phyloP scores from a whole-genome alignment of 2,797 vertebrate species.

The Clamator glandarius region DNA sequence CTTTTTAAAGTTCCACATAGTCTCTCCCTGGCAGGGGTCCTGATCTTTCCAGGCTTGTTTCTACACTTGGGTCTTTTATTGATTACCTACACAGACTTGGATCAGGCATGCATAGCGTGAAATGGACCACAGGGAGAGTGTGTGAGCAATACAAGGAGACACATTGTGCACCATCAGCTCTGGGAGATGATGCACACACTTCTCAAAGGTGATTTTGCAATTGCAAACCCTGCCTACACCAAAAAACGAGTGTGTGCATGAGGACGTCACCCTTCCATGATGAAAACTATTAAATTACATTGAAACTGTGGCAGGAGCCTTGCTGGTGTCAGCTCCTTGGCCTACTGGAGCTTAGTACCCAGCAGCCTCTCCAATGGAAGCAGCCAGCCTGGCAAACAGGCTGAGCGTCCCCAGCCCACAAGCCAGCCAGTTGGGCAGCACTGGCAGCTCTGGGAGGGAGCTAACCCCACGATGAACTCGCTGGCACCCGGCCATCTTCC shows the following conservation, averaged over 20 bases:
- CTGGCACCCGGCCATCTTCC: background rate
- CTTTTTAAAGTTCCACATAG: background rate
- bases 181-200: background rate
- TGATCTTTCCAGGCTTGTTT: background rate
- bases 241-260: background rate
- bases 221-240: background rate
- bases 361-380: background rate
- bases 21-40: background rate
- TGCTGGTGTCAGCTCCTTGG: slow-evolving; percentile 16
- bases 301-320: background rate
- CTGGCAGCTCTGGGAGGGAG: background rate
- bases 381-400: slow-evolving; percentile 22
- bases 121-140: rapidly evolving
- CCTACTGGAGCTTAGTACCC: background rate
- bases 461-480: slow-evolving; percentile 57
- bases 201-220: rapidly evolving
- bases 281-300: slow-evolving; percentile 12
- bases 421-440: background rate
- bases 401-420: background rate
- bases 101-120: rapidly evolving
- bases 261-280: background rate
- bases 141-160: background rate
- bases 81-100: background rate
- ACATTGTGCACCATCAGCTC: background rate
- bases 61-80: background rate